These are phyloP conservation scores for Petrophora chlorosata DNA, from an alignment of 2,888 invertebrate species.

Conservation along the genomic window DNA sequence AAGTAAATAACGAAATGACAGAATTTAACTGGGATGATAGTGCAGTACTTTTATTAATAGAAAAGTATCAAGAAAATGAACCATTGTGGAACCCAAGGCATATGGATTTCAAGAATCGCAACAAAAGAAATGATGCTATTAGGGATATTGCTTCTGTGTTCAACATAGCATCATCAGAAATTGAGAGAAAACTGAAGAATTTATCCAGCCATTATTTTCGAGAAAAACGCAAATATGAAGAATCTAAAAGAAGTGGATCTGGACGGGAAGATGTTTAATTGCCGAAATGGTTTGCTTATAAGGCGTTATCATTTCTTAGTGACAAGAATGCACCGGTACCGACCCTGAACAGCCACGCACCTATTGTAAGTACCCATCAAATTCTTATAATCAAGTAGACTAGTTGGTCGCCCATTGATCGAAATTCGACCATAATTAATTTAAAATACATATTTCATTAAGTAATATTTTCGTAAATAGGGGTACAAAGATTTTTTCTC, in stretches of 20 bases:
- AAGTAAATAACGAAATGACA: constrained; percentile 32
- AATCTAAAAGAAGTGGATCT: constrained; percentile 34
- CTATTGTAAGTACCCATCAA: constrained; percentile 29
- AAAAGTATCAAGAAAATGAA: constrained; percentile 41
- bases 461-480: constrained; percentile 30
- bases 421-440: constrained; percentile 14
- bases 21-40: constrained; percentile 39
- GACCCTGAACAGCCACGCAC: constrained; percentile 29
- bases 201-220: constrained; percentile 32
- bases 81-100: constrained; percentile 37
- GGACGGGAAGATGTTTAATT: constrained; percentile 32
- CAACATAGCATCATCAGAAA: constrained; percentile 37
- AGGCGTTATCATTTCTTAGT: constrained; percentile 32
- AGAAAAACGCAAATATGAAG: constrained; percentile 37
- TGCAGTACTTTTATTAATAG: constrained; percentile 40
- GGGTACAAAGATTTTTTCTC: constrained; percentile 28
- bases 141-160: constrained; percentile 38
- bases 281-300: constrained; percentile 37
- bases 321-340: constrained; percentile 30
- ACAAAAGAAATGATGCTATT: constrained; percentile 38
- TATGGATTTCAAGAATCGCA: constrained; percentile 37
- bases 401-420: constrained; percentile 25
- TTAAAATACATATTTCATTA: constrained; percentile 31
- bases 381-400: constrained; percentile 26
- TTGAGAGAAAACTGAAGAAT: constrained; percentile 35